Base-by-base conservation (phyloP, 2,888 invertebrate genomes). In the Deilephila elpenor region DNA sequence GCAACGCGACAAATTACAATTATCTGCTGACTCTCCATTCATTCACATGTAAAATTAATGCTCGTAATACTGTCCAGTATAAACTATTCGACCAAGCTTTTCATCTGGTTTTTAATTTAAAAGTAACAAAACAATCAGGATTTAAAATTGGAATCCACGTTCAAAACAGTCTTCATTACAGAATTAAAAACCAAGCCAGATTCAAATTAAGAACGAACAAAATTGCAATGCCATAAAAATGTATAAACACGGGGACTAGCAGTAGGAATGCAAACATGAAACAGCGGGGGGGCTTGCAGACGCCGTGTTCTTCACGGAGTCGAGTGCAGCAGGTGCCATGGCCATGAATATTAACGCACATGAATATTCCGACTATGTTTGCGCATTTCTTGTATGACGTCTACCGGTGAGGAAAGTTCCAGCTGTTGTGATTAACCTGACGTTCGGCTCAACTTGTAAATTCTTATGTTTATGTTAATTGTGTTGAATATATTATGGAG, bases 291-390 rank as follows among this genome's bases (percentile, higher is more conserved):
- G 67, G 67, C 70, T 61, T 62, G 53, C 67, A 71, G 71, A 70
- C 20, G 32, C 78, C 78, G 74, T 77, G 83, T 84, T 83, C 84
- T 84, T 83, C 81, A 81, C 82, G 80, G 77, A 62, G 71, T 67
- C 74, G 76, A 88, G 88, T 85, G 88, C 86, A 86, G 84, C 88
- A 88, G 89, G 89, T 89, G 88, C 74, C 85, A 84, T 82, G 84
- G 86, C 87, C 86, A 91, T 93, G 92, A 92, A 93, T 93, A 92
- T 93, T 92, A 93, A 93, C 87, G 84, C 86, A 84, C 88, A 91
- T 92, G 92, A 91, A 93, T 93, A 92, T 92, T 91, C 91, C 82
- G 75, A 86, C 84, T 86, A 83, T 88, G 91, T 90, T 91, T 91
- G 91, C 89, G 83, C 91, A 90, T 91, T 92, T 91, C 90, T 89